Evolutionary conservation across 2,113 vertebrate species (phyloP).

Genomic region (Anser cygnoides): DNA sequence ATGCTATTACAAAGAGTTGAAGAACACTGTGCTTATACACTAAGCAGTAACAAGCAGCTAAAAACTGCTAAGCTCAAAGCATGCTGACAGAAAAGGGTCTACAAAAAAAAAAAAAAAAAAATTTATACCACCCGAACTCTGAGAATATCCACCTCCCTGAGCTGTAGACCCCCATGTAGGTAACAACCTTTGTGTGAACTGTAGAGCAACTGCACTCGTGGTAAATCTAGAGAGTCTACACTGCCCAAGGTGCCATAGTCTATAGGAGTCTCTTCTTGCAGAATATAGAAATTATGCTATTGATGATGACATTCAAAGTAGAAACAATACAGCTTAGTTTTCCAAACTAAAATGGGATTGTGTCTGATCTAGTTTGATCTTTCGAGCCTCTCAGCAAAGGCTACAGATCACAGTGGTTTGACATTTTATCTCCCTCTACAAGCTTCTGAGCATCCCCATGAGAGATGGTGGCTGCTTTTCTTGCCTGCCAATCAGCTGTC

Average conservation of each 20-base stretch:
- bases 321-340: conserved; percentile 25
- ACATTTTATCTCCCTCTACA: conserved; percentile 42
- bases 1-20: not conserved
- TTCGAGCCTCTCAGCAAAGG: conserved; percentile 1
- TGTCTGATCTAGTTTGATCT: conserved; percentile 23
- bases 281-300: conserved; percentile 9
- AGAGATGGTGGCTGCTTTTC: conserved; percentile 25
- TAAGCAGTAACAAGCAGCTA: not conserved
- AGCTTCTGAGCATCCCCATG: conserved; percentile 27
- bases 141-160: not conserved
- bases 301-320: not conserved
- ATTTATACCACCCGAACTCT: not conserved
- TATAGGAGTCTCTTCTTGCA: not conserved
- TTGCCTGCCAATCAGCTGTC: conserved; percentile 59
- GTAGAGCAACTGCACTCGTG: not conserved
- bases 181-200: not conserved
- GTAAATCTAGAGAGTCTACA: not conserved
- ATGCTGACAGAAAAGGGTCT: not conserved
- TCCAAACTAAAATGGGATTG: not conserved
- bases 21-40: not conserved
- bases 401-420: conserved; percentile 28
- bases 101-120: not conserved
- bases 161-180: not conserved
- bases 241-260: not conserved
- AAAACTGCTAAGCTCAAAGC: not conserved